Base-by-base conservation (phyloP, 1,140 invertebrate genomes). In the Drosophila varians region DNA sequence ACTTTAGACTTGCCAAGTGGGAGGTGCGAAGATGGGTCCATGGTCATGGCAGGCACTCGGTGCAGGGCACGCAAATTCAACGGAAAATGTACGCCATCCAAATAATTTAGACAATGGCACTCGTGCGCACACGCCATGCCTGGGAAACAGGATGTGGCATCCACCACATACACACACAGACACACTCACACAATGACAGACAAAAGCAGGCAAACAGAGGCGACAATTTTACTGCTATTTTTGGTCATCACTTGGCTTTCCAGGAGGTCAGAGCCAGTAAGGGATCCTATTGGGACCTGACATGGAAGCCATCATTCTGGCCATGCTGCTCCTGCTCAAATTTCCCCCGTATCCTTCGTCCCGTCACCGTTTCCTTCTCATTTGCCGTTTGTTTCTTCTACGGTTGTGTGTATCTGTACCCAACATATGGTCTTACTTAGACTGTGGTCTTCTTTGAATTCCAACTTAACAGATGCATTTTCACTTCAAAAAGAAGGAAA, bases 91-190 rank as follows among this genome's bases (percentile, higher is more conserved):
- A 52, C 52, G 58, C 76, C 76, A 84, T 86, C 60, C 76, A 86
- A 84, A 84, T 84, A 74, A 84, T 84, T 84, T 84, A 86, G 80
- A 86, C 80, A 86, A 84, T 86, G 76, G 76, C 80, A 84, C 80
- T 84, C 80, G 80, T 86, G 80, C 80, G 76, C 82, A 86, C 77
- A 86, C 74, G 82, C 62, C 80, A 86, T 69, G 49, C 66, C 66
- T 71, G 66, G 73, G 43, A 74, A 65, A 62, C 53, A 43, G 76
- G 60, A 77, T 72, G 52, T 43, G 76, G 40, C 49, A 42, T 52
- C 52, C 54, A 56, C 56, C 48, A 52, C 57, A 43, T 54, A 25
- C 38, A 57, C 53, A 49, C 38, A 54, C 28, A 18, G 49, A 12
- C 23, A 31, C 14, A 38, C 31, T 16, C 57, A 68, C 55, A 62